Base-by-base conservation (phyloP, 1,140 invertebrate species). In the Drosophila orena region DNA sequence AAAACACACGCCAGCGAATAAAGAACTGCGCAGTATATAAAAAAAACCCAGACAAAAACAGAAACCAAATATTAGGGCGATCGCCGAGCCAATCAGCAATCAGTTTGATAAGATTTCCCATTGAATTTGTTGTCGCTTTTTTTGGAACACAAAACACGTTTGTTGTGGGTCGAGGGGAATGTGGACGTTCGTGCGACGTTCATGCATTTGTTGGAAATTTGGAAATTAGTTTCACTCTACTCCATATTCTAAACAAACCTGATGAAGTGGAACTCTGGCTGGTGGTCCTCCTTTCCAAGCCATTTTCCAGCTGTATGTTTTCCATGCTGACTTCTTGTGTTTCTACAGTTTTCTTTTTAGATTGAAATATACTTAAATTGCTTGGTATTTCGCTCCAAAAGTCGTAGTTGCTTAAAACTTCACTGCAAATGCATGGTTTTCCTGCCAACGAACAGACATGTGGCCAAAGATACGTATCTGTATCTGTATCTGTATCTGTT, bases 31-130 rank as follows among this genome's bases (percentile, higher is more conserved):
- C 73, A 89, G 77, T 89, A 80, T 43, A 80, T 78, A 35, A 37
- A 54, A 56, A 57, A 77, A 50, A 81, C 30, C 40, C 40, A 46
- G 44, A 70, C 43, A 54, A 57, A 55, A 62, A 62, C 56, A 62
- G 37, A 55, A 59, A 42, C 40, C 42, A 71, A 64, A 53, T 30
- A 35, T 43, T 54, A 76, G 54, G 59, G 42, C 83, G 83, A 83
- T 79, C 83, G 65, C 34, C 24, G 15, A 62, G 55, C 84, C 84
- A 89, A 89, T 89, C 84, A 90, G 84, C 73, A 14, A 27, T 42
- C 53, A 66, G 53, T 89, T 80, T 89, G 84, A 89, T 89, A 89
- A 89, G 84, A 89, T 90, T 79, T 65, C 74, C 40, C 64, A 46
- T 59, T 68, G 40, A 77, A 52, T 68, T 72, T 64, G 61, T 55